Evolutionary conservation across 2,888 invertebrate species (phyloP), one percentile per base, ranked within the genome.

Genomic region (Xestoiulus laeticollis): DNA sequence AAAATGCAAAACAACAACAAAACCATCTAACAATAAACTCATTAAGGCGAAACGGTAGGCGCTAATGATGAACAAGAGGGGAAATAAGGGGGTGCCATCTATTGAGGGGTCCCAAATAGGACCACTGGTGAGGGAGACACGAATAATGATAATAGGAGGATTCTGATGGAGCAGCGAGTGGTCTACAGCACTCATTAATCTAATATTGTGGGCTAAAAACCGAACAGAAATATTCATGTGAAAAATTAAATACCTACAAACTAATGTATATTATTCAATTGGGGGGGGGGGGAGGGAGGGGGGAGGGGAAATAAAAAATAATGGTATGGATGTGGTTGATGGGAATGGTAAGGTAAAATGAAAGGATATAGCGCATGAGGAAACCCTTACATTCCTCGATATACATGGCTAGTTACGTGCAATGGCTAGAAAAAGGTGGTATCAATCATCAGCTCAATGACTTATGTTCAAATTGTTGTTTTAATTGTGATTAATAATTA

Each of bases 1-100:
- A 48, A 44, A n/a, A 48, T 86, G 26, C 33, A 43, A 85, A 48
- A 86, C 53, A 86, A 86, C 86, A 86, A 53, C 86, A 86, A 86
- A 86, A 53, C 44, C 48, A 22, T 44, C 44, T 26, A 86, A 86
- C 86, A 53, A 86, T 86, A 86, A 86, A 86, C 44, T 86, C 86
- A 86, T 86, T 86, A 86, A 48, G 38, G 86, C 86, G 86, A 86
- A 48, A 86, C 86, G 86, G 44, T 30, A 86, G 86, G 48, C 53
- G 86, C 32, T 86, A 86, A 86, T 86, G 86, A 48, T 26, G 32
- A 86, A 53, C 44, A 14, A 32, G 85, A 85, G 22, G 44, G 44
- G 22, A 85, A 85, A 59, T 59, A 1, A 6, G 10, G 68, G 68
- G 68, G 68, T 68, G 68, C 68, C 68, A 68, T 68, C 68, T 26